Percentiles rank a stretch among this genome's conserved stretches.
phyloP scores from a whole-genome alignment of 2,797 vertebrate species.

The Neomorphus geoffroyi region DNA sequence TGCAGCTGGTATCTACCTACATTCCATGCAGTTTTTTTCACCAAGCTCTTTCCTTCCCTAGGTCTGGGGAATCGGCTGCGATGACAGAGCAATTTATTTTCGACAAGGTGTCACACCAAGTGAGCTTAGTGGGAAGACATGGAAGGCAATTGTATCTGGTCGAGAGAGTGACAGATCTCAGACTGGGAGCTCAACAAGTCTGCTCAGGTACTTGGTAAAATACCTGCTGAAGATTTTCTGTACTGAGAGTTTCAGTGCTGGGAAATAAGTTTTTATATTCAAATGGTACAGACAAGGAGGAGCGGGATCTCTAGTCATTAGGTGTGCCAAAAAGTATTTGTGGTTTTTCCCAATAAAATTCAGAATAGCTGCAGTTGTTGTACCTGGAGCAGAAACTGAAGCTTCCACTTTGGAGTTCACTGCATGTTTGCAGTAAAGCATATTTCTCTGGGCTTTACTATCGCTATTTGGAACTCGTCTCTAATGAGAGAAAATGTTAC shows the following conservation, averaged over 20 bases:
- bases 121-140: constrained; percentile 93
- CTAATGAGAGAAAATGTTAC: neutral
- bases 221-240: neutral
- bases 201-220: constrained; percentile 83
- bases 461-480: neutral
- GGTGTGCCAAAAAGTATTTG: neutral
- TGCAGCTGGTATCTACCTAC: neutral
- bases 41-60: constrained; percentile 49
- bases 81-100: constrained; percentile 89
- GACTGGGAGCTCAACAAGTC: constrained; percentile 84
- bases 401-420: neutral
- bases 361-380: neutral
- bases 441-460: neutral
- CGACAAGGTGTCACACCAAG: constrained; percentile 92
- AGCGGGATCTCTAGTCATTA: neutral
- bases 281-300: neutral
- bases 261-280: neutral
- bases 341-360: neutral
- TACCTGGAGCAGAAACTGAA: neutral
- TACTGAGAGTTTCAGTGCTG: neutral
- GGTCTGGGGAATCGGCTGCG: constrained; percentile 90
- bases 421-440: neutral
- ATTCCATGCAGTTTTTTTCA: neutral
- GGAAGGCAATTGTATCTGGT: constrained; percentile 85
- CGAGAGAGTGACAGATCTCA: constrained; percentile 89